Evolutionary conservation across 1,140 invertebrate genomes (phyloP).

Genomic region (Ylistrum balloti): DNA sequence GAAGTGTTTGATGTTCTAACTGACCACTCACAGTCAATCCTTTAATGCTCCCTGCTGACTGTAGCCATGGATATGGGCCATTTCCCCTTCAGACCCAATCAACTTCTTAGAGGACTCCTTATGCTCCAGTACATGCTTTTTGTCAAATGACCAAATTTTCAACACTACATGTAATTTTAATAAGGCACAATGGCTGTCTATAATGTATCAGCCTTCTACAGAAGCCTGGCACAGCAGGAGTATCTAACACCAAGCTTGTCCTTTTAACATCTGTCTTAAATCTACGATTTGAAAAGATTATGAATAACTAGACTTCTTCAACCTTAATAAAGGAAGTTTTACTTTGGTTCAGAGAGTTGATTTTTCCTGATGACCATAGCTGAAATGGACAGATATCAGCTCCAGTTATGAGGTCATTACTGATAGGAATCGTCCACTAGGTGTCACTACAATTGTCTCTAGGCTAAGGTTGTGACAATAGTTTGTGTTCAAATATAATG

Average conservation of each 20-base stretch:
- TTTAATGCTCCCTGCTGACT: neutral
- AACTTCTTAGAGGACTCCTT: neutral
- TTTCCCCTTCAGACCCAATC: slow-evolving; percentile 29
- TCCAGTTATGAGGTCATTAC: neutral
- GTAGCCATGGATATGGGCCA: neutral
- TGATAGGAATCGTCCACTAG: neutral
- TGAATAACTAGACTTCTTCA: neutral
- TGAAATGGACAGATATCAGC: neutral
- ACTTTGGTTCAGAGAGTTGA: neutral
- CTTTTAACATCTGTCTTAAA: neutral
- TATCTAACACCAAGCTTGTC: neutral
- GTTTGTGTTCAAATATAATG: neutral
- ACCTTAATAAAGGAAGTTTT: neutral
- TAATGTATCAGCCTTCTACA: neutral
- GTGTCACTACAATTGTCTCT: neutral
- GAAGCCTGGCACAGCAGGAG: neutral
- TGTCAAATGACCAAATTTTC: slow-evolving; percentile 26
- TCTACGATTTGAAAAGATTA: neutral
- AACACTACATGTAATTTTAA: slow-evolving; percentile 35
- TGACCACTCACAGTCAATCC: neutral
- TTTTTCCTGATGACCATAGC: neutral
- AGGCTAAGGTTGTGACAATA: neutral
- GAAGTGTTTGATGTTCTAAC: neutral
- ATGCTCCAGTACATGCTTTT: slow-evolving; percentile 10
- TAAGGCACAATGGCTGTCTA: neutral